Percentiles rank a stretch among this genome's conserved stretches.
phyloP scores from a whole-genome alignment of 1,140 invertebrate species.

The Olivierus martensii region DNA sequence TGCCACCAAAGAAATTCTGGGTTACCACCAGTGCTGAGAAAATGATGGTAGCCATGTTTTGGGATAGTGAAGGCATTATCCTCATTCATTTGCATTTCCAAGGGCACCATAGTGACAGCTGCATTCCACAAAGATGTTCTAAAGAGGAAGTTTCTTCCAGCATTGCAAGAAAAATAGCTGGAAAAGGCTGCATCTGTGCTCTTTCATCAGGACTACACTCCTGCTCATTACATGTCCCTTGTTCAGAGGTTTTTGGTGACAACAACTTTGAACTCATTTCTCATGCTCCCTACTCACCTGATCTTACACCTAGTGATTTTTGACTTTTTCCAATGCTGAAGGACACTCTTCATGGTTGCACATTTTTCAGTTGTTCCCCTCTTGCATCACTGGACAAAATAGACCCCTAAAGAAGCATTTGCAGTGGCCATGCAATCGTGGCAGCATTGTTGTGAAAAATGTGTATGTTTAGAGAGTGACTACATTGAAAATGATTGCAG shows the following conservation, averaged over 20 bases:
- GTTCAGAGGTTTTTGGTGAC: slow-evolving; percentile 8
- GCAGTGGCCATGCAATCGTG: slow-evolving; percentile 12
- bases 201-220: slow-evolving; percentile 9
- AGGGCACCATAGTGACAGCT: slow-evolving; percentile 2
- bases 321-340: slow-evolving; percentile 14
- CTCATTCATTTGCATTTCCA: neutral
- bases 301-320: slow-evolving; percentile 9
- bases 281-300: slow-evolving; percentile 16
- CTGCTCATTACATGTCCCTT: neutral
- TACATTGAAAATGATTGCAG: slow-evolving; percentile 8
- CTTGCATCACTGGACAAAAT: slow-evolving; percentile 14
- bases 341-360: slow-evolving; percentile 13
- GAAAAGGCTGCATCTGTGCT: neutral
- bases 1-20: neutral
- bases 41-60: slow-evolving; percentile 1
- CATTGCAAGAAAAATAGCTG: slow-evolving; percentile 1
- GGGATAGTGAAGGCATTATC: slow-evolving; percentile 1
- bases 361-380: slow-evolving; percentile 13
- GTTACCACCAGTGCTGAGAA: neutral
- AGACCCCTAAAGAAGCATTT: slow-evolving; percentile 12
- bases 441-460: slow-evolving; percentile 10
- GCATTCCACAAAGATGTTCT: slow-evolving; percentile 2
- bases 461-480: slow-evolving; percentile 10
- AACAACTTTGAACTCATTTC: slow-evolving; percentile 11
- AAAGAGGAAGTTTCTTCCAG: slow-evolving; percentile 2